Percentiles rank a stretch among this genome's conserved stretches.
Evolutionary conservation across 2,113 vertebrate genomes (phyloP).

Genomic region (Onychorhynchus coronatus): DNA sequence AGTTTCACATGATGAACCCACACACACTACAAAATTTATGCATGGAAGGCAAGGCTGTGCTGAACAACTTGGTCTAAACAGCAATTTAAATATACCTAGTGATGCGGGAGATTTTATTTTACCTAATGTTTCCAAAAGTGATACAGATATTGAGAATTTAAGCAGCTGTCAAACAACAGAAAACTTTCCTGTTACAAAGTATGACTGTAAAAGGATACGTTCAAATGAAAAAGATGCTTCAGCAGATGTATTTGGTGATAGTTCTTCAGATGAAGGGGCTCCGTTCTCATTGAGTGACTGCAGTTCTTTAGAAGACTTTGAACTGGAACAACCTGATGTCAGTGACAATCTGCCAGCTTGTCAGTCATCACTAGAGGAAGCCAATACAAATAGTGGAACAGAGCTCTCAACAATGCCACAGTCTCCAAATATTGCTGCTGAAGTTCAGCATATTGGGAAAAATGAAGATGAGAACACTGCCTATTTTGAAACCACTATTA

Average conservation of each 20-base stretch:
- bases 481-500: neutral
- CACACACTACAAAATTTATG: neutral
- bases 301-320: slow-evolving; percentile 19
- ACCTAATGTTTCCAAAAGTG: neutral
- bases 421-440: neutral
- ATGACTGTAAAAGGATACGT: neutral
- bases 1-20: neutral
- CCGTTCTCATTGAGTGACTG: slow-evolving; percentile 72
- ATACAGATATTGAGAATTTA: neutral
- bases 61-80: neutral
- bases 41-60: neutral
- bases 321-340: neutral
- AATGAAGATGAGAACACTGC: neutral
- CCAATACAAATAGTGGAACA: neutral
- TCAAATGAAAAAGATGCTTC: neutral
- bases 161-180: neutral
- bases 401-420: neutral
- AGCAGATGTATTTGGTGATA: neutral
- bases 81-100: neutral
- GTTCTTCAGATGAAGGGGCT: slow-evolving; percentile 62
- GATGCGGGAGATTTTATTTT: neutral
- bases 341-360: neutral
- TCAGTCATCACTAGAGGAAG: fast-evolving
- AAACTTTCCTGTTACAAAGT: neutral
- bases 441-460: neutral